These are phyloP conservation scores for Chionis minor DNA, from an alignment of 2,113 vertebrate species.

Conservation along the genomic window DNA sequence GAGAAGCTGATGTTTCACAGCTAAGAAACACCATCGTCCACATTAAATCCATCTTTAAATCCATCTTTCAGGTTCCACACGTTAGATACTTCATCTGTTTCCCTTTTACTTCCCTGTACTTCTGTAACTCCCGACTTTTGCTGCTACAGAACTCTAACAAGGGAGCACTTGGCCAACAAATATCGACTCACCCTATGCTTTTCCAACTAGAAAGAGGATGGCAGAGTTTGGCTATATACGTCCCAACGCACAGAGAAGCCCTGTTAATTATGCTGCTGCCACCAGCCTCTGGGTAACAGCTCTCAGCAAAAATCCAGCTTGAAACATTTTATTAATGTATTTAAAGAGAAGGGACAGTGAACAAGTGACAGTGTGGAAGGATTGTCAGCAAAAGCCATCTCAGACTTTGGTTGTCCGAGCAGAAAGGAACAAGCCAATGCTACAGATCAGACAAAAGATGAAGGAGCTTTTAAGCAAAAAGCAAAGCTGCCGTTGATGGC, in stretches of 20 bases:
- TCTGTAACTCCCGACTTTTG: background rate
- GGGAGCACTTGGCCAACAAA: background rate
- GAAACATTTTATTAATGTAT: background rate
- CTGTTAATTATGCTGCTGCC: background rate
- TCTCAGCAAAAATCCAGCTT: background rate
- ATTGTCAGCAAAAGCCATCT: background rate
- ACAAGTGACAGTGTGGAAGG: background rate
- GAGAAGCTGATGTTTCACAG: background rate
- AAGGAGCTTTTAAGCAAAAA: background rate
- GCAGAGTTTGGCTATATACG: background rate
- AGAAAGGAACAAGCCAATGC: background rate
- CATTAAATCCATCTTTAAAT: background rate
- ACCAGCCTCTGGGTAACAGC: background rate
- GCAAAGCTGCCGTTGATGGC: too few species aligned
- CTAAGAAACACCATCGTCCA: background rate
- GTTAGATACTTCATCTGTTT: background rate
- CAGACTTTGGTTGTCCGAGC: background rate
- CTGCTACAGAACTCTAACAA: background rate
- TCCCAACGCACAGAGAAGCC: background rate
- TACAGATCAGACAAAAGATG: background rate
- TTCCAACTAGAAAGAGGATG: background rate
- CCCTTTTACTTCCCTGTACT: background rate
- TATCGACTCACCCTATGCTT: background rate
- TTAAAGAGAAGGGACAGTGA: background rate
- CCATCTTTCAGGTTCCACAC: background rate